Base-by-base conservation (phyloP, 2,888 invertebrate genomes). In the Mesopsocus fuscifrons region DNA sequence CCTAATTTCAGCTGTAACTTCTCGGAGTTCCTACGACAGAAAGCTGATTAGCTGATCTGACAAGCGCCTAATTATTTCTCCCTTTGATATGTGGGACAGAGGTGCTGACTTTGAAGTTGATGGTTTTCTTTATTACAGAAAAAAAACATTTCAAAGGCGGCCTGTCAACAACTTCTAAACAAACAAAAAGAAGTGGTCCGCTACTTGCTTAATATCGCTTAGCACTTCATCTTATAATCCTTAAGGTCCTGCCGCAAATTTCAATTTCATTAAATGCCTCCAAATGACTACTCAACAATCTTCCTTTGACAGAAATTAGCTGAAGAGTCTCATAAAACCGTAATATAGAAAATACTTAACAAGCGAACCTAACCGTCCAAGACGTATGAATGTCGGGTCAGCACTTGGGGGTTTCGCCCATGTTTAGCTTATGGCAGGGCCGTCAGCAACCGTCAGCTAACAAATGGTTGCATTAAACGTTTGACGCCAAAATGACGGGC, bases 401-500 rank as follows among this genome's bases (percentile, higher is more conserved):
- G n/a, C n/a, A n/a, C n/a, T n/a, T n/a, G n/a, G n/a, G n/a, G n/a
- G 6, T 26, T 26, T 26, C 26, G 26, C 26, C 26, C 6, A 26
- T 26, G 26, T 26, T 26, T 26, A 6, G 26, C 26, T 26, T 26
- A 26, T 26, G 26, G 11, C 8, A 6, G 6, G 26, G 26, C 6
- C 26, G 11, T 26, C 26, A 26, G 26, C 8, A 26, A n/a, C 20
- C 20, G 38, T 13, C 17, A 38, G 38, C 20, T 18, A 38, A 38
- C 38, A 38, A 38, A 38, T 38, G n/a, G 38, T 38, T 38, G 38
- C 38, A 38, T 21, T 38, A 38, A 38, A 38, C 20, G 38, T 20
- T 20, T 38, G 38, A 38, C 38, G 38, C 38, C 38, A 17, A 38
- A 20, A 38, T 38, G 38, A 38, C 38, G 38, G 38, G 38, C 20